These are phyloP conservation scores for Alviniconcha strummeri DNA, from an alignment of 2,888 invertebrate genomes.

Conservation along the genomic window DNA sequence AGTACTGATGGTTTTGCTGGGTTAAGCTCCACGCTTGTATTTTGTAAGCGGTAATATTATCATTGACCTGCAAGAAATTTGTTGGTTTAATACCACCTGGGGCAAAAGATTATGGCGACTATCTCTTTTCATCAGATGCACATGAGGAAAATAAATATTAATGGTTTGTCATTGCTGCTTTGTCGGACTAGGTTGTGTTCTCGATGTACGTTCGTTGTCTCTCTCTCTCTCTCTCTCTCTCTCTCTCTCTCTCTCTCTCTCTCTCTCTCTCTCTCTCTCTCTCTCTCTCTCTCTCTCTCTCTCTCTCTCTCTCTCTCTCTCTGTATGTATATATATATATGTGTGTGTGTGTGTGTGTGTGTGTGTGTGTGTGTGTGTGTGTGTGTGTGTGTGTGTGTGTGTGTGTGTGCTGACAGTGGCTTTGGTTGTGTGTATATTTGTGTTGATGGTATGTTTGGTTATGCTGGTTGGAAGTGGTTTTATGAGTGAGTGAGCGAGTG, in stretches of 20 bases:
- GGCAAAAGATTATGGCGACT: background rate
- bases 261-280: background rate
- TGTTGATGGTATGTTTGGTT: no score
- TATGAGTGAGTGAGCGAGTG: no score
- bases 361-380: conserved; percentile 8
- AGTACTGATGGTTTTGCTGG: background rate
- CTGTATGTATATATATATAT: no score
- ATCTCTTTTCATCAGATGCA: background rate
- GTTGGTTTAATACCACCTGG: no score
- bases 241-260: background rate
- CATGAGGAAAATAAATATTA: background rate
- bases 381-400: conserved; percentile 2
- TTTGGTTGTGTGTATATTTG: no score
- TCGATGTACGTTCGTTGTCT: background rate
- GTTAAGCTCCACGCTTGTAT: background rate
- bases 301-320: background rate
- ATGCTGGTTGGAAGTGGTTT: no score
- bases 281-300: background rate
- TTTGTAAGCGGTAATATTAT: background rate
- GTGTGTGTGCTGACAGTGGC: background rate
- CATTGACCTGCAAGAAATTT: no score
- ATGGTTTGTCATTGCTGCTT: no score
- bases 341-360: background rate
- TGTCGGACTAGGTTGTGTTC: background rate
- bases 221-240: background rate